A percentile compares a stretch with the other conserved stretches of the same genome.
These are phyloP conservation scores for Ferdinandea cuprea DNA, from an alignment of 2,888 invertebrate genomes.

Conservation along the genomic window DNA sequence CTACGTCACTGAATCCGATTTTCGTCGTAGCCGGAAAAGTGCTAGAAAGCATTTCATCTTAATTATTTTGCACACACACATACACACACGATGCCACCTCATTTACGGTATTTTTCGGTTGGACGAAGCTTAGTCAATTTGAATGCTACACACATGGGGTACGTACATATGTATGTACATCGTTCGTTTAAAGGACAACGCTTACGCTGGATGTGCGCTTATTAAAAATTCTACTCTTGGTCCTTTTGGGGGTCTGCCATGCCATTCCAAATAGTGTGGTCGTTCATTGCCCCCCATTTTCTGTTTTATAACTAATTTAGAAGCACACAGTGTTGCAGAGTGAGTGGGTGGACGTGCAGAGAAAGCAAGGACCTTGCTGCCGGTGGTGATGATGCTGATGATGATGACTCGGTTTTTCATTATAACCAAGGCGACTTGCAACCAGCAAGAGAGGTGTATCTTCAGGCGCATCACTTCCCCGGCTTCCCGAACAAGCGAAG, in stretches of 20 bases:
- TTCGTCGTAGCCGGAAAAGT: constrained; percentile 66
- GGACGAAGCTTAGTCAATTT: constrained; percentile 66
- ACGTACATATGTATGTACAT: no score
- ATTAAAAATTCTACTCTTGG: constrained; percentile 63
- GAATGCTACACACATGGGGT: constrained; percentile 4
- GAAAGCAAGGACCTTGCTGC: background rate
- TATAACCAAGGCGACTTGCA: constrained; percentile 18
- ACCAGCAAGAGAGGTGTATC: background rate
- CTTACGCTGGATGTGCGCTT: constrained; percentile 41
- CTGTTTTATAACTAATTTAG: constrained; percentile 63
- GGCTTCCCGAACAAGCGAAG: constrained; percentile 33
- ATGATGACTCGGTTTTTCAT: constrained; percentile 52
- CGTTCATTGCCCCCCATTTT: constrained; percentile 46
- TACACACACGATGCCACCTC: background rate
- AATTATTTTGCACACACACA: constrained; percentile 60
- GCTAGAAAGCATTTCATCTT: constrained; percentile 69
- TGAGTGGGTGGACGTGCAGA: background rate
- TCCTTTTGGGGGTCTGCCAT: constrained; percentile 42
- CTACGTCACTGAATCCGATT: constrained; percentile 65
- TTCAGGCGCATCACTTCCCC: constrained; percentile 43
- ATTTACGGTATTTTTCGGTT: constrained; percentile 41
- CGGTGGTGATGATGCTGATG: background rate
- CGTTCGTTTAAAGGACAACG: constrained; percentile 56
- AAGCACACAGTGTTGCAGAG: constrained; percentile 13
- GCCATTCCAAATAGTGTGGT: constrained; percentile 5